Conservation (phyloP, 1,140 invertebrate genomes). For the Drosophila santomea region DNA sequence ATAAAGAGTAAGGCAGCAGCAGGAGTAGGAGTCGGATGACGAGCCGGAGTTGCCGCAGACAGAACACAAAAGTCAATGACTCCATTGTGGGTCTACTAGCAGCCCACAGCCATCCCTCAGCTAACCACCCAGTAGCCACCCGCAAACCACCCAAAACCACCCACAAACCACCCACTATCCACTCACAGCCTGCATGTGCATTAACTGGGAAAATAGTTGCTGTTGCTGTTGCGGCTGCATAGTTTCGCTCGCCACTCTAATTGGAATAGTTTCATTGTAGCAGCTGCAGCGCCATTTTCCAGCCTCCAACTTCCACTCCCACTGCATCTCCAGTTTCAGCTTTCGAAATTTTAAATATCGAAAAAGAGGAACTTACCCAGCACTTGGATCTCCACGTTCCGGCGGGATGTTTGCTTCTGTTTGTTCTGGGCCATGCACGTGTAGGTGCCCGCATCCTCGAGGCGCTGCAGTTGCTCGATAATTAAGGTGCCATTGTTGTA, state of each 20-base stretch:
- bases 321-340: no score
- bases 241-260: conserved; percentile 75
- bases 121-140: background rate
- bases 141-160: background rate
- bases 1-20: conserved; percentile 52
- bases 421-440: conserved; percentile 95
- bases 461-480: conserved; percentile 91
- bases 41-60: conserved; percentile 44
- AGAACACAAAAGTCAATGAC: conserved; percentile 80
- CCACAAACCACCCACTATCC: background rate
- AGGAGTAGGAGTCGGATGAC: background rate
- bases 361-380: conserved; percentile 86
- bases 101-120: background rate
- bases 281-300: conserved; percentile 10
- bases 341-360: conserved; percentile 75
- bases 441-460: conserved; percentile 93
- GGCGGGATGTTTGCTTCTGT: conserved; percentile 91
- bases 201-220: conserved; percentile 77
- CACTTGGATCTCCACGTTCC: conserved; percentile 93
- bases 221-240: conserved; percentile 64
- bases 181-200: conserved; percentile 62
- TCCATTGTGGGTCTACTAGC: conserved; percentile 68
- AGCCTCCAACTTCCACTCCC: conserved; percentile 3
- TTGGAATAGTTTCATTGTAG: conserved; percentile 79
- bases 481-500: conserved; percentile 94